Conservation (phyloP, 2,113 vertebrate species). For the Hucho hucho region DNA sequence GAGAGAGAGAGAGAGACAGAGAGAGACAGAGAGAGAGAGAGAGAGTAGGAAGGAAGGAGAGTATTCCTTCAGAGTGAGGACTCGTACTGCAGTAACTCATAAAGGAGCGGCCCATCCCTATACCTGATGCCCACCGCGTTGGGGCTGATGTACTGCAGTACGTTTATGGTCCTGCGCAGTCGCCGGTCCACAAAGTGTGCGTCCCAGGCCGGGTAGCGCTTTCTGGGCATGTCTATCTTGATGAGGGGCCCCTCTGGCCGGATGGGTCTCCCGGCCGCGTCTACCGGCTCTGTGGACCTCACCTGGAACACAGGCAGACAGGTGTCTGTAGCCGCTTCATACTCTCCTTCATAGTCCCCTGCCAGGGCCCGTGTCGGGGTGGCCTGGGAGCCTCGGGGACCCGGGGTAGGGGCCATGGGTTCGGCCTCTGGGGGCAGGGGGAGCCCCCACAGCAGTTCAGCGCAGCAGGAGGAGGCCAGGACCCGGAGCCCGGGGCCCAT, state of each 20-base stretch:
- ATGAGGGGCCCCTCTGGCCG: slow-evolving; percentile 94
- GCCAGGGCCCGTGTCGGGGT: slow-evolving; percentile 89
- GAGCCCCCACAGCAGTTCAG: slow-evolving; percentile 98
- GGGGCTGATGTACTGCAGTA: slow-evolving; percentile 97
- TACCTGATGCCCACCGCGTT: slow-evolving; percentile 98
- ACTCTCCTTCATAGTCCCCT: slow-evolving; percentile 83
- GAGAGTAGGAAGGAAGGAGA: slow-evolving; percentile 32
- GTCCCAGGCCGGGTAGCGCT: slow-evolving; percentile 98
- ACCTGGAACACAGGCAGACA: slow-evolving; percentile 99
- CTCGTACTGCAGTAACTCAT: slow-evolving; percentile 98
- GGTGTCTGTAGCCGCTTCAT: slow-evolving; percentile 93
- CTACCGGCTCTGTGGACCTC: slow-evolving; percentile 91
- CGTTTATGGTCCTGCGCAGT: slow-evolving; percentile 98
- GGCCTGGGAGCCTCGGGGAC: slow-evolving; percentile 92
- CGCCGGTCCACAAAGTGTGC: slow-evolving; percentile 99
- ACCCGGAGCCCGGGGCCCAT: slow-evolving; percentile 92
- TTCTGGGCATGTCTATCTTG: slow-evolving; percentile 99
- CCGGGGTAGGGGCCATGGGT: slow-evolving; percentile 96
- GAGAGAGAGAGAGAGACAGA: too few relatives aligned
- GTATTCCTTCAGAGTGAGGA: slow-evolving; percentile 89
- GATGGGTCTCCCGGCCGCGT: slow-evolving; percentile 87
- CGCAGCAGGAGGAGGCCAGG: slow-evolving; percentile 95
- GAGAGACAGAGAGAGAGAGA: neutral
- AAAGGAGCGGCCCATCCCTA: slow-evolving; percentile 96
- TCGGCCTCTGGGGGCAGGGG: slow-evolving; percentile 97